phyloP scores from a whole-genome alignment of 2,113 vertebrate species.

The Enhydra lutris region DNA sequence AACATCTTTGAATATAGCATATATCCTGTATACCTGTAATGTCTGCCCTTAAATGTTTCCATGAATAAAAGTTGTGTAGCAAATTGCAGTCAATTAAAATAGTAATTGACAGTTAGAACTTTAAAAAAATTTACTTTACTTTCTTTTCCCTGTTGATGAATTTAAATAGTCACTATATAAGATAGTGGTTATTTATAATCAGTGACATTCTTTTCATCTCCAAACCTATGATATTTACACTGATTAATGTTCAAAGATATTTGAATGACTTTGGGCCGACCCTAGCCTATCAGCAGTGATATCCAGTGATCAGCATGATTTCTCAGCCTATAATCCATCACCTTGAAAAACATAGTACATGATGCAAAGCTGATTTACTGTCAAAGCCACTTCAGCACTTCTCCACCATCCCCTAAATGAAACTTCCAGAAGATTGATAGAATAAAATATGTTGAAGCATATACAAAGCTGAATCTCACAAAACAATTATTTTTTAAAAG shows the following conservation, averaged over 20 bases:
- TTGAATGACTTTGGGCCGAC: slow-evolving; percentile 32
- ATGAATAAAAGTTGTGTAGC: not conserved
- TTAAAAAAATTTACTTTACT: slow-evolving; percentile 13
- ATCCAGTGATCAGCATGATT: slow-evolving; percentile 28
- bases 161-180: not conserved
- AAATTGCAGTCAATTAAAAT: not conserved
- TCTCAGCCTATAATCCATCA: slow-evolving; percentile 44
- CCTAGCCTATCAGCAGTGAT: not conserved
- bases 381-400: not conserved
- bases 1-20: not conserved
- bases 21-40: not conserved
- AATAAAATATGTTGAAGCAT: not conserved
- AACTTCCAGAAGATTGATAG: not conserved
- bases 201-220: not conserved
- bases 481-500: not conserved
- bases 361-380: slow-evolving; percentile 38
- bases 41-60: not conserved
- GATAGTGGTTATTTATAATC: slow-evolving; percentile 26
- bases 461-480: not conserved
- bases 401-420: not conserved
- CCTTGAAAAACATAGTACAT: not conserved
- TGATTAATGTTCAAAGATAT: slow-evolving; percentile 62
- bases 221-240: not conserved
- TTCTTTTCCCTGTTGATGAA: slow-evolving; percentile 20
- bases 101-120: not conserved